Evolutionary conservation across 1,140 invertebrate genomes (phyloP), one percentile per base, ranked within the genome.

Genomic region (Orchesella cincta): DNA sequence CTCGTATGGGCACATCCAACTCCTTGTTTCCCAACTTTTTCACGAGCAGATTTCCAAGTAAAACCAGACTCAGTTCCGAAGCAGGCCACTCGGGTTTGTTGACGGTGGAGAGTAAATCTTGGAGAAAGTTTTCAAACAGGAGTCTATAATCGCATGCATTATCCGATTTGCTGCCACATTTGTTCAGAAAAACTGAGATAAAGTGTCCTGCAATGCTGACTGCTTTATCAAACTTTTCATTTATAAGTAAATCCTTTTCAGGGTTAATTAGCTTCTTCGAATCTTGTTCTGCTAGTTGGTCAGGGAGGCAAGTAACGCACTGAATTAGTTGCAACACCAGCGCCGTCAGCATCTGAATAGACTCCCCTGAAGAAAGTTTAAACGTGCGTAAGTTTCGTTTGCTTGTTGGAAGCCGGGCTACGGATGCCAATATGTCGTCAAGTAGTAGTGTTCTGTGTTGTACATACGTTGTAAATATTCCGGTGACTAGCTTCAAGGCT

Each of bases 31-130:
- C 93, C 85, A 98, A 97, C 87, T 98, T 97, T 79, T 92, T 91
- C 14, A 96, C 90, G 85, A 99, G 86, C 84, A 99, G 90, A 73
- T 92, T 96, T 57, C 97, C 97, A 16, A 99, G 88, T 36, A 99
- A 87, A 85, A 94, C 97, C 0, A 99, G 88, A 36, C 99, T 86
- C 33, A 99, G 85, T 85, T 99, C 98, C 3, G 98, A 94, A 1
- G 97, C 97, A 28, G 98, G 98, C 97, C 98, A 99, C 85, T 99
- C 97, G 0, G 98, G 98, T 87, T 98, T 98, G 85, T 99, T 99
- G 0, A 99, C 95, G 0, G 97, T 98, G 3, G 94, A 92, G 33
- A 99, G 87, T 33, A 99, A 87, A 89, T 99, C 98, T 85, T 99
- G 95, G 31, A 99, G 94, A 86, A 99, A 99, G 86, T 98, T 98